Evolutionary conservation across 2,113 vertebrate species (phyloP).

Genomic region (Empidonax alnorum): DNA sequence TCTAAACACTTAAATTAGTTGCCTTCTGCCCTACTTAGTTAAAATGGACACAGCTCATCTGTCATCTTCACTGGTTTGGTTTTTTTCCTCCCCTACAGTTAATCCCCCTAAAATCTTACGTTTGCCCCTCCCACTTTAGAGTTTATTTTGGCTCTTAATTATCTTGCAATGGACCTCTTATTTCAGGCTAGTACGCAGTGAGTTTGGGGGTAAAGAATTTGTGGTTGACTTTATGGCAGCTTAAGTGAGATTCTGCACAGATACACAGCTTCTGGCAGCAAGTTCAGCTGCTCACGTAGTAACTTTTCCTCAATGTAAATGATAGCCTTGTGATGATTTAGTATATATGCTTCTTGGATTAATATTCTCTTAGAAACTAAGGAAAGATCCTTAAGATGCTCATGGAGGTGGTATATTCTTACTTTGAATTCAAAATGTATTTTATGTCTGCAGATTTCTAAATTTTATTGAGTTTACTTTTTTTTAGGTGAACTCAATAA

Average conservation of each 20-base stretch:
- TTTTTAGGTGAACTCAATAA: fast-evolving
- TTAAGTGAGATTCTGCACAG: neutral
- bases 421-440: neutral
- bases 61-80: neutral
- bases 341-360: neutral
- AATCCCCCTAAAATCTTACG: neutral
- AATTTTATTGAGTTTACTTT: neutral
- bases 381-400: neutral
- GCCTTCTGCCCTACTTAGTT: neutral
- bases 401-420: neutral
- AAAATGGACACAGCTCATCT: neutral
- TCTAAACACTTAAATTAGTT: neutral
- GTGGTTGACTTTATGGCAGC: neutral
- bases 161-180: neutral
- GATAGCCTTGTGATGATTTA: neutral
- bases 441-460: neutral
- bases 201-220: neutral
- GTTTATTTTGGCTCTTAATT: neutral
- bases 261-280: neutral
- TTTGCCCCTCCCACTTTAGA: neutral
- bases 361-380: neutral
- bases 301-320: neutral
- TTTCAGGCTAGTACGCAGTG: neutral
- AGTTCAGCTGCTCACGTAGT: neutral
- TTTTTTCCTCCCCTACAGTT: neutral